These are phyloP conservation scores for Rotaria macrura DNA, from an alignment of 2,888 invertebrate species.

Conservation along the genomic window DNA sequence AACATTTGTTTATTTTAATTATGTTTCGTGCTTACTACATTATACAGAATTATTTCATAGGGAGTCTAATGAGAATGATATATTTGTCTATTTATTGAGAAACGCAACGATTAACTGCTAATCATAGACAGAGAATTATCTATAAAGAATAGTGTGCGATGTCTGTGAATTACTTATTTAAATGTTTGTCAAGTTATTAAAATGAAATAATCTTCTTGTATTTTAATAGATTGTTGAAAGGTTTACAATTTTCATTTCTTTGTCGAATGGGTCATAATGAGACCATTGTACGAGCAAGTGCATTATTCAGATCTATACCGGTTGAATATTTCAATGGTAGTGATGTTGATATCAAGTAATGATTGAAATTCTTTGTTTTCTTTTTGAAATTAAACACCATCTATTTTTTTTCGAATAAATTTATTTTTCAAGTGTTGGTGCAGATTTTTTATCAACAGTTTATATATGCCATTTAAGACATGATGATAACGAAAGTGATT, in stretches of 20 bases:
- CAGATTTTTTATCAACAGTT: conserved; percentile 20
- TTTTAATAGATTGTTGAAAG: neutral
- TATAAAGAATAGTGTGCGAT: too few species aligned
- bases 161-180: too few species aligned
- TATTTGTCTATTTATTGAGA: too few species aligned
- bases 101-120: too few species aligned
- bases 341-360: neutral
- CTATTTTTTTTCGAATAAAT: too few species aligned
- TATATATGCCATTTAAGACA: conserved; percentile 25
- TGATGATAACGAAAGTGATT: conserved; percentile 25
- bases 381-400: neutral
- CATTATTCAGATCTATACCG: neutral
- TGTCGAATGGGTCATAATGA: conserved; percentile 25
- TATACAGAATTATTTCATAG: too few species aligned
- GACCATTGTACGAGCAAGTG: conserved; percentile 21
- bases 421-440: neutral
- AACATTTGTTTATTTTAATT: too few species aligned
- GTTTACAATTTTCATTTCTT: conserved; percentile 16
- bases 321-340: conserved; percentile 24
- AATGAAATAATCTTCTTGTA: neutral
- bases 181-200: too few species aligned
- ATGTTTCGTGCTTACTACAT: too few species aligned
- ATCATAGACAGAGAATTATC: too few species aligned
- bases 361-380: too few species aligned
- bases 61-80: too few species aligned